Conservation (phyloP, 2,888 invertebrate species). For the Epirrita christyi region DNA sequence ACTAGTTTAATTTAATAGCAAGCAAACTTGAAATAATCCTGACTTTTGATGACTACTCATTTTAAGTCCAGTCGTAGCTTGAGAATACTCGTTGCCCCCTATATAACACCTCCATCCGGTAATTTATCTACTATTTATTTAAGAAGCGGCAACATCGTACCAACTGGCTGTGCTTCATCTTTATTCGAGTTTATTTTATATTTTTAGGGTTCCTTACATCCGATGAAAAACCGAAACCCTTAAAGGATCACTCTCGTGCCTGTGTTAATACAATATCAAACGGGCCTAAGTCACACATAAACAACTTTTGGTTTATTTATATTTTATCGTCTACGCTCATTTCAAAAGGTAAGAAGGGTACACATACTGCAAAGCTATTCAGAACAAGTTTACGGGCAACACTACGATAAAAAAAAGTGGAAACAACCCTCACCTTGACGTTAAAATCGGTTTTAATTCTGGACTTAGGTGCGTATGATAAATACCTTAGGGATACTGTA, state of each 20-base stretch:
- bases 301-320: neutral
- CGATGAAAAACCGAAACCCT: too few relatives aligned
- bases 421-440: neutral
- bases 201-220: too few relatives aligned
- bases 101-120: too few relatives aligned
- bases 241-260: too few relatives aligned
- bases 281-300: slow-evolving; percentile 1
- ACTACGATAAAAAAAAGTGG: neutral
- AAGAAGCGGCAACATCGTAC: too few relatives aligned
- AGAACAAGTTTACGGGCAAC: neutral
- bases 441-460: neutral
- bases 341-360: neutral
- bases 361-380: neutral
- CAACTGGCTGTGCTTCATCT: too few relatives aligned
- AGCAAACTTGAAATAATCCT: neutral
- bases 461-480: neutral
- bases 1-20: neutral
- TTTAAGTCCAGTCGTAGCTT: too few relatives aligned
- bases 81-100: too few relatives aligned
- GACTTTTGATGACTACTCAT: too few relatives aligned
- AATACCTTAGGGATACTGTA: neutral
- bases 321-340: neutral
- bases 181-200: too few relatives aligned
- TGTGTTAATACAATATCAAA: neutral
- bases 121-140: too few relatives aligned